These are phyloP conservation scores for Sebastolobus altivelis DNA, from an alignment of 2,797 vertebrate species.

Conservation along the genomic window DNA sequence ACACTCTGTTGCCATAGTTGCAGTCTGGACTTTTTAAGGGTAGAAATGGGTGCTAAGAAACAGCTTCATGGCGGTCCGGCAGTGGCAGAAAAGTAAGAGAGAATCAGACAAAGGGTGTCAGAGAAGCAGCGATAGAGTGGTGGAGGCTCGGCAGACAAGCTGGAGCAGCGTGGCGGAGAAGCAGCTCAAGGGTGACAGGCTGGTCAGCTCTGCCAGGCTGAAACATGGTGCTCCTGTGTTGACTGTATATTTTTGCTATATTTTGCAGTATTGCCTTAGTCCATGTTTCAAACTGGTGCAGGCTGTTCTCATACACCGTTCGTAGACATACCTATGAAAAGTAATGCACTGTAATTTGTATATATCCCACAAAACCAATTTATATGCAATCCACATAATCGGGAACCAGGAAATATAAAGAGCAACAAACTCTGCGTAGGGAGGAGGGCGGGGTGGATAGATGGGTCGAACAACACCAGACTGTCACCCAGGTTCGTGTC, in stretches of 20 bases:
- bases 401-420: background rate
- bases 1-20: background rate
- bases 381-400: background rate
- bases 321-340: background rate
- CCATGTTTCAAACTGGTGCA: background rate
- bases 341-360: background rate
- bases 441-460: background rate
- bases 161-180: constrained; percentile 42
- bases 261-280: constrained; percentile 25
- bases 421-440: background rate
- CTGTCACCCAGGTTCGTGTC: no score
- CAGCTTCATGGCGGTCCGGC: constrained; percentile 24
- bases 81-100: constrained; percentile 32
- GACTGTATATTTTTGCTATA: constrained; percentile 13
- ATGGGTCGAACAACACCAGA: no score
- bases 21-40: constrained; percentile 8
- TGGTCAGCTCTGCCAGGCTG: constrained; percentile 23
- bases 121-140: constrained; percentile 43
- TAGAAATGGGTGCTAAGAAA: constrained; percentile 14
- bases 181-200: constrained; percentile 43
- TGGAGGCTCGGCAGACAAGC: constrained; percentile 45
- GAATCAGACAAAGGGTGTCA: constrained; percentile 41
- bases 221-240: constrained; percentile 31
- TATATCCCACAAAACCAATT: background rate
- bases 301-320: background rate